A percentile compares a stretch with the other conserved stretches of the same genome.
Evolutionary conservation across 2,113 vertebrate species (phyloP).

Genomic region (Ondatra zibethicus): DNA sequence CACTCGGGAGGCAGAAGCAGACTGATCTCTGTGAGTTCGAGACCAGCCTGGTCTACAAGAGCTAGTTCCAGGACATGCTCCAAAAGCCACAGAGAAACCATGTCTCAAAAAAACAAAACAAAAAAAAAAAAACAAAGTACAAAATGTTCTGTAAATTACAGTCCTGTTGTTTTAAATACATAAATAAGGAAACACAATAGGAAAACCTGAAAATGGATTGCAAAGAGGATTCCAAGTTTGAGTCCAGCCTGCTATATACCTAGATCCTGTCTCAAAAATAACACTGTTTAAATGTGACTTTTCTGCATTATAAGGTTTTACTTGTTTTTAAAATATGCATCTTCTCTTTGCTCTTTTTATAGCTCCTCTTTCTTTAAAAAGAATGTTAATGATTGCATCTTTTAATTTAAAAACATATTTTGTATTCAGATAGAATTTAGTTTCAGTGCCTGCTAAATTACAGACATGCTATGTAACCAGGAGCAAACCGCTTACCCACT

Average conservation of each 20-base stretch:
- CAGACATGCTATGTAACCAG: background rate
- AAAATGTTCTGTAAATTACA: background rate
- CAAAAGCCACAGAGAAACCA: too few relatives aligned
- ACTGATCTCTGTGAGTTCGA: too few relatives aligned
- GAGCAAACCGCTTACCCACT: background rate
- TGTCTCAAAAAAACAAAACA: too few relatives aligned
- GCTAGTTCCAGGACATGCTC: too few relatives aligned
- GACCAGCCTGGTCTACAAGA: too few relatives aligned
- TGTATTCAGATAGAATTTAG: conserved; percentile 30
- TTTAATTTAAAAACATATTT: background rate
- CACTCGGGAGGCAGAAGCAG: too few relatives aligned
- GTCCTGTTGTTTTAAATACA: background rate
- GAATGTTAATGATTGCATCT: background rate
- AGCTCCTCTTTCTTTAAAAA: conserved; percentile 48
- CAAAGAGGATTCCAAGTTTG: background rate
- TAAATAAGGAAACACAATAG: background rate
- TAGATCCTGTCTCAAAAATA: background rate
- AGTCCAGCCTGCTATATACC: background rate
- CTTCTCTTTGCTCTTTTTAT: background rate
- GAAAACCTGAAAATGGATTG: background rate
- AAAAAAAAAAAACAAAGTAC: too few relatives aligned
- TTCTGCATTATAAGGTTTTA: background rate
- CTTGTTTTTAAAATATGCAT: background rate
- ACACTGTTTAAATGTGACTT: background rate
- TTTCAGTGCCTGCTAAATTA: background rate